Evolutionary conservation across 2,888 invertebrate species (phyloP), one percentile per base, ranked within the genome.

Genomic region (Cephus pulcher): DNA sequence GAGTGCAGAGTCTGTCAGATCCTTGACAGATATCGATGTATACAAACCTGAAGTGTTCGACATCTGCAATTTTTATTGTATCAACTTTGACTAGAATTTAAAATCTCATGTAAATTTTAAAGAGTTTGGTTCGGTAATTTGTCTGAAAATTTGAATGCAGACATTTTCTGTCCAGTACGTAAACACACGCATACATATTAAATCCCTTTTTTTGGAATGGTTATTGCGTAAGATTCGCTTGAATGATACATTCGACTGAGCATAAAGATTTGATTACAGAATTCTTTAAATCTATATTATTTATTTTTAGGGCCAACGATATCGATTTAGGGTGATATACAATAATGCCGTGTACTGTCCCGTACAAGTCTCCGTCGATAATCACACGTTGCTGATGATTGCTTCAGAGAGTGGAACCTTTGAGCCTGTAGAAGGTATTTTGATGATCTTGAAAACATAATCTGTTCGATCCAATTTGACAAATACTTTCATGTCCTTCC

Each of bases 341-440:
- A 92, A 92, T 82, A 89, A 88, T 78, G 88, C 91, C 12, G 81
- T 91, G 30, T 91, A 91, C 82, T 92, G 92, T 81, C 92, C 92
- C 4, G 85, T 92, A 30, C 89, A 91, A 82, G 82, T 92, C 12
- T 92, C 91, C 0, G 84, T 92, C 35, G 92, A 92, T 82, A 81
- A 87, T 78, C 92, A 92, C 81, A 87, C 80, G 6, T 77, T 92
- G 40, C 75, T 83, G 33, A 82, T 92, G 74, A 90, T 92, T 73
- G 88, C 91, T n/a, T 89, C 89, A 32, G 92, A 92, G 76, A 89
- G 89, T 33, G 86, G 86, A 35, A 85, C 86, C 12, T 87, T 91
- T 35, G 81, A 89, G 68, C 91, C 92, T 23, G 76, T 91, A 1
- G 84, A 83, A 82, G 87, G 87, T 87, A 78, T 34, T 12, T 34